These are phyloP conservation scores for Caenorhabditis brenneri DNA, from an alignment of 1,140 invertebrate species.

Conservation along the genomic window DNA sequence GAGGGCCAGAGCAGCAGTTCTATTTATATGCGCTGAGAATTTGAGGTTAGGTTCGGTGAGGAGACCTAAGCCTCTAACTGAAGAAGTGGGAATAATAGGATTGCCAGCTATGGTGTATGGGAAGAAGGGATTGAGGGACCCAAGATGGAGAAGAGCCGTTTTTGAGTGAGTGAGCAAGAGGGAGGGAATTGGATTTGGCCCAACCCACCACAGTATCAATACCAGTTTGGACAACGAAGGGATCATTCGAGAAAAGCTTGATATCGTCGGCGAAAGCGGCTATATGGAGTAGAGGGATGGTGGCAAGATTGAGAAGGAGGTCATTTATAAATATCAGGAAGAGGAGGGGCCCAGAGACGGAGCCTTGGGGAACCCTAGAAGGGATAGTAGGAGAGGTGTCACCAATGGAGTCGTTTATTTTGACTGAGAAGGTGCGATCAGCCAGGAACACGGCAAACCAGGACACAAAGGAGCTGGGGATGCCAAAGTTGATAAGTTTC, in stretches of 20 bases:
- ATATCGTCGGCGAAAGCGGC: background rate
- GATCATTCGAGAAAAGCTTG: background rate
- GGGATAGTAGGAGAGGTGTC: background rate
- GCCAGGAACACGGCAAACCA: background rate
- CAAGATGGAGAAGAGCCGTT: too few relatives aligned
- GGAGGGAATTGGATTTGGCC: too few relatives aligned
- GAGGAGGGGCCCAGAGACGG: background rate
- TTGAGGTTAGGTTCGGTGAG: background rate
- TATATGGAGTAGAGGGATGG: background rate
- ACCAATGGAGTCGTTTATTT: background rate
- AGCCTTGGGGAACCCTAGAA: background rate
- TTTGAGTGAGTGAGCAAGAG: too few relatives aligned
- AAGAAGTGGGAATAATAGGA: background rate
- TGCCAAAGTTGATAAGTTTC: background rate
- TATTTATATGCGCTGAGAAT: background rate
- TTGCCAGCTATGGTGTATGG: too few relatives aligned
- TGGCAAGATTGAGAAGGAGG: background rate
- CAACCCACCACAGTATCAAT: too few relatives aligned
- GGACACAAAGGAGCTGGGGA: background rate
- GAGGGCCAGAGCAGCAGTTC: too few relatives aligned
- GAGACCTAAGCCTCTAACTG: background rate
- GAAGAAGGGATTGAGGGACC: too few relatives aligned
- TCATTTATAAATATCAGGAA: background rate
- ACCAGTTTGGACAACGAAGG: too few relatives aligned
- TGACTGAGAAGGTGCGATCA: background rate